Base-by-base conservation (phyloP, 92 coral and sea anemone species). In the Bergia puertoricense region DNA sequence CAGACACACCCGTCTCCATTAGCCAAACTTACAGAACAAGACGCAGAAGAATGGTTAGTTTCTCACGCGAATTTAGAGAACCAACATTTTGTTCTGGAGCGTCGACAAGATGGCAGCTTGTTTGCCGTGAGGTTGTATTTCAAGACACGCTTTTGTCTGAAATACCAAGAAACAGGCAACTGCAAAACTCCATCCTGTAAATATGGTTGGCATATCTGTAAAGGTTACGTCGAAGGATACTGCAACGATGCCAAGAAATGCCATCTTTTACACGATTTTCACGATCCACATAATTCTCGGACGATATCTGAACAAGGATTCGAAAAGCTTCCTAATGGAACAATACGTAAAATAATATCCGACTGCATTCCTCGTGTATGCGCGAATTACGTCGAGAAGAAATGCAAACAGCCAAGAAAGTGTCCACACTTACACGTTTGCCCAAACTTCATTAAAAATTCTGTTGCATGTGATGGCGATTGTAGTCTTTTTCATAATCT, bases 1-100 rank as follows among this genome's bases (percentile, higher is more conserved):
- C 73, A 45, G 14, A 88, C 85, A 79, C 91, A 54, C 37, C 96
- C 96, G 2, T 94, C 96, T 5, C 96, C 96, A 1, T 83, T 94
- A 57, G 77, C 82, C 38, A 90, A 76, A 56, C 82, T 90, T 42
- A n/a, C 85, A 1, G 80, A 71, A 23, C 85, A 36, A 43, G 91
- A 89, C 22, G 93, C 89, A 18, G 48, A 30, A 67, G 85, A 88
- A 74, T 92, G 96, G 93, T 89, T 94, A 41, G 80, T 77, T 40
- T 86, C 81, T 9, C 88, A 86, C 76, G 85, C 84, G 2, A 89
- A 92, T 54, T 10, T 54, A 4, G 51, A 62, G 62, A 62, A 81
- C 56, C 68, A 88, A 9, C 71, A 90, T 65, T 88, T 79, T 69
- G 74, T 46, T 13, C 13, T 91, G 4, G 93, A 88, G 40, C 86